Conservation (phyloP, 2,888 invertebrate genomes). For the Blastobasis adustella region DNA sequence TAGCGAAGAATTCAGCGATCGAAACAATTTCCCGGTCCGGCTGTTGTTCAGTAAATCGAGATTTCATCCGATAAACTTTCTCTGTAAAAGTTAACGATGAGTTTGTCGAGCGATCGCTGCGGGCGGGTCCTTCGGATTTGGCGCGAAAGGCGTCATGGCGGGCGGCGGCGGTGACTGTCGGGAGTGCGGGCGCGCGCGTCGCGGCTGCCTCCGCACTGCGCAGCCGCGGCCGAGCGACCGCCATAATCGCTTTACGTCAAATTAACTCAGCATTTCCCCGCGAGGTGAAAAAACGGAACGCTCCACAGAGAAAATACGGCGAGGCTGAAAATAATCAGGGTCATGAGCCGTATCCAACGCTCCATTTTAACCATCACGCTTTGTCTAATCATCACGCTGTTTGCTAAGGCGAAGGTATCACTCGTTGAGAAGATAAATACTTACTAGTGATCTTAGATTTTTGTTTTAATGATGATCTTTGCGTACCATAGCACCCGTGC, state of each 20-base stretch:
- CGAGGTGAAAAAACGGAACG: constrained; percentile 61
- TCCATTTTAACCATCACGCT: constrained; percentile 20
- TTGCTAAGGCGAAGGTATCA: neutral
- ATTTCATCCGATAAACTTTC: constrained; percentile 56
- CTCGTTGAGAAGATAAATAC: too few species aligned
- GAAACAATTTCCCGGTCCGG: constrained; percentile 26
- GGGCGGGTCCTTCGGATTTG: constrained; percentile 15
- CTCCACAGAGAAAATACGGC: constrained; percentile 55
- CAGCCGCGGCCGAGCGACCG: constrained; percentile 29
- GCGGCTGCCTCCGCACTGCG: constrained; percentile 45
- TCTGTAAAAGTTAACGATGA: constrained; percentile 58
- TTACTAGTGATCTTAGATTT: too few species aligned
- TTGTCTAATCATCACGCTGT: constrained; percentile 3
- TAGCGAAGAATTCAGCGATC: constrained; percentile 42
- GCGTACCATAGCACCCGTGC: too few species aligned
- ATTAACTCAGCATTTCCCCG: constrained; percentile 60
- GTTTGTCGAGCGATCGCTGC: constrained; percentile 9
- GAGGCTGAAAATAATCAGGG: constrained; percentile 55
- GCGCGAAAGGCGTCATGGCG: constrained; percentile 14
- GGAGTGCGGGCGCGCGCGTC: constrained; percentile 41
- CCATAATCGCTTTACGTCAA: constrained; percentile 55
- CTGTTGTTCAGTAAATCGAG: constrained; percentile 4
- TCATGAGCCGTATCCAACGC: constrained; percentile 35
- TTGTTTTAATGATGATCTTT: too few species aligned
- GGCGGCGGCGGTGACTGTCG: constrained; percentile 5